Base-by-base conservation (phyloP, 2,113 vertebrate genomes). In the Taurulus bubalis region DNA sequence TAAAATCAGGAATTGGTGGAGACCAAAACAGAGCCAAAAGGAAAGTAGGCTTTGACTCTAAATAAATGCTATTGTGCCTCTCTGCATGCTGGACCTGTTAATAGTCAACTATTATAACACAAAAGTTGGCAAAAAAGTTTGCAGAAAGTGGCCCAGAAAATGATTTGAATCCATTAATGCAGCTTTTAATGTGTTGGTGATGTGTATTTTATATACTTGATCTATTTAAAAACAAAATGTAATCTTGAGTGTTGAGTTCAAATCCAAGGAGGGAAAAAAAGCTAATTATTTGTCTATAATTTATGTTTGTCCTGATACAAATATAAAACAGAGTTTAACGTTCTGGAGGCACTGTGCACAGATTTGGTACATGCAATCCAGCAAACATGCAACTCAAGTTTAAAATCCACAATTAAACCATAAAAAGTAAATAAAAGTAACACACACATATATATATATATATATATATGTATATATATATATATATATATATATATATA, bases 161-260 rank as follows among this genome's bases (percentile, higher is more conserved):
- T 42, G 7, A 3, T 8, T 49, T 60, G 7, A 40, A 65, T 59
- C 18, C 49, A 76, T 53, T 6, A 68, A 74, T 73, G 53, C 28
- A 67, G 42, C 51, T 82, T 56, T 82, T 72, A 65, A 56, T 49
- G 42, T 58, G 15, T 30, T 55, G 16, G 66, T 55, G 20, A 74
- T 18, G 5, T 60, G 49, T 15, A 69, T 32, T 18, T 26, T 47
- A 0, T 24, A 58, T 30, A 12, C 4, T 8, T 26, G 6, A 51
- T 66, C 1, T 42, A 38, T n/a, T 80, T 65, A 3, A 74, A 71
- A 85, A 34, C 67, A 36, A 65, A 71, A 65, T 69, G 53, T 51
- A 74, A 71, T 75, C 84, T 86, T 90, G 80, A 88, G 75, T 16
- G 32, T 11, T 68, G n/a, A 86, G 62, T 80, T 84, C 3, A 71